phyloP scores from a whole-genome alignment of 2,797 vertebrate genomes.

The Mormyrus proboscirostris region DNA sequence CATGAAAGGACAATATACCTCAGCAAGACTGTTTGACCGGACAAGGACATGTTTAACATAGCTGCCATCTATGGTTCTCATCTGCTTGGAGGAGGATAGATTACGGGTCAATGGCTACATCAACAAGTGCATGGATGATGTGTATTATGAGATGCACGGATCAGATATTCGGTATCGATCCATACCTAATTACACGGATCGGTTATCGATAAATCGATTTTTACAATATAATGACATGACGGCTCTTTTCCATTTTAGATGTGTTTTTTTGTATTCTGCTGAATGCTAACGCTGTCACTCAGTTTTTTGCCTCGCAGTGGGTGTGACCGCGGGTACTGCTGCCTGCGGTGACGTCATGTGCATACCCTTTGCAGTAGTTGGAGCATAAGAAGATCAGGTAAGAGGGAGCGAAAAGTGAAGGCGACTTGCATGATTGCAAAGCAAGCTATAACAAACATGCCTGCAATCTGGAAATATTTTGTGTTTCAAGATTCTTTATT shows the following conservation, averaged over 20 bases:
- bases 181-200: neutral
- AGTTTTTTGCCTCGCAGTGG: neutral
- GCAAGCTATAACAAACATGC: neutral
- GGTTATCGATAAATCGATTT: neutral
- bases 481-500: neutral
- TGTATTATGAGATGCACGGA: neutral
- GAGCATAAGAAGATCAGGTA: neutral
- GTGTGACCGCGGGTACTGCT: neutral
- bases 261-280: neutral
- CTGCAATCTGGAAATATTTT: neutral
- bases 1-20: neutral
- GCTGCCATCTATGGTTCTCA: neutral
- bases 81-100: neutral
- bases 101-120: neutral
- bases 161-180: neutral
- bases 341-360: neutral
- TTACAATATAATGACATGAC: neutral
- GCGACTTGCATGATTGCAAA: neutral
- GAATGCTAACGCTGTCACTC: neutral
- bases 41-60: neutral
- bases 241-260: neutral
- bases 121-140: neutral
- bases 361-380: neutral
- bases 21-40: neutral
- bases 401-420: neutral